Evolutionary conservation across 1,140 invertebrate genomes (phyloP), one percentile per base, ranked within the genome.

Genomic region (Apis dorsata): DNA sequence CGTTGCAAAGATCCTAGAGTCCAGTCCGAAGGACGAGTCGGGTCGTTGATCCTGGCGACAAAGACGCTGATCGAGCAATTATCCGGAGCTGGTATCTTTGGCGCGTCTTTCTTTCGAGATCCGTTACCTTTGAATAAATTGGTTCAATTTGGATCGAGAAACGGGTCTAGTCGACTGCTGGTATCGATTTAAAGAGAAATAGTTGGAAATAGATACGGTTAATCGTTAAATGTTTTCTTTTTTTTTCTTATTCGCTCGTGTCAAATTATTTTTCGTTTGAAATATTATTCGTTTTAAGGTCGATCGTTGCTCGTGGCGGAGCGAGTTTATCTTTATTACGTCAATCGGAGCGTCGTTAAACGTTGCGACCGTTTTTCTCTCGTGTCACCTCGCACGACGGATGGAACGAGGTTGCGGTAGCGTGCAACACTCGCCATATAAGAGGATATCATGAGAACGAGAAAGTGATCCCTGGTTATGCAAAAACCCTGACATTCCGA

Each of bases 401-500:
- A 84, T 60, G 81, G 81, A 85, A 85, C 68, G 66, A 68, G 75
- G 74, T 81, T 81, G 83, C 84, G 83, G 83, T 86, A 86, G 78
- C 85, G 85, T 75, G 81, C 70, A 65, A 72, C 77, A n/a, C 77
- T 34, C 68, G 34, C 44, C n/a, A 44, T 51, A 81, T 86, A 85
- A 68, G 73, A 81, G 85, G 85, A 62, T 62, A 86, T 19, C 72
- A 86, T 86, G 83, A 73, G 65, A 76, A 74, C 83, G 83, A 86
- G 85, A 85, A 86, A 86, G 85, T 53, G 44, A 73, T 79, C 63
- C 51, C 5, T 1, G 0, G 70, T 49, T 17, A 70, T 21, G 78
- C 21, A 80, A 84, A 80, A 84, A 71, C 68, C 51, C 60, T 72
- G 68, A 53, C 68, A 65, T 71, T 78, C 69, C 81, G 13, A 53